Percentiles rank a stretch among this genome's conserved stretches.
phyloP scores from a whole-genome alignment of 2,888 invertebrate genomes.

The Rhaphigaster nebulosa region DNA sequence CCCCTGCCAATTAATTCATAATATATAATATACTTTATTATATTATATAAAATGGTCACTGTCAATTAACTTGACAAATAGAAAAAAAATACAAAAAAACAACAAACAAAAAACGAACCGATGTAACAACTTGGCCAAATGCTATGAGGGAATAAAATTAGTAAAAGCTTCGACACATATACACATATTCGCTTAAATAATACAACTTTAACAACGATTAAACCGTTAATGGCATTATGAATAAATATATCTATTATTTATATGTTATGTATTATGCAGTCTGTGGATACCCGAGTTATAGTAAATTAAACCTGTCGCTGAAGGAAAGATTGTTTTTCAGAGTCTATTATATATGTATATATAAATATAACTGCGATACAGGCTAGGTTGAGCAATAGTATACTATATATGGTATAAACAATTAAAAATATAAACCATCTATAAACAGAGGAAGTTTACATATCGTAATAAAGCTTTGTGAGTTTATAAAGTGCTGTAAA shows the following conservation, averaged over 20 bases:
- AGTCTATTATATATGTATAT: conserved; percentile 36
- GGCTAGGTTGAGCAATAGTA: conserved; percentile 59
- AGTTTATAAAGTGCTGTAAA: conserved; percentile 60
- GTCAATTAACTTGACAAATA: conserved; percentile 50
- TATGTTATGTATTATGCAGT: conserved; percentile 63
- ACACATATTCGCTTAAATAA: conserved; percentile 55
- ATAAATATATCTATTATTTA: conserved; percentile 64
- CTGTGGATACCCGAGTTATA: conserved; percentile 64
- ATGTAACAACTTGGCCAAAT: conserved; percentile 63
- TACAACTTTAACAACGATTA: conserved; percentile 58
- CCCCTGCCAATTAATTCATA: conserved; percentile 59
- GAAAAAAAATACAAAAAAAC: conserved; percentile 16
- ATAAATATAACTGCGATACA: conserved; percentile 56
- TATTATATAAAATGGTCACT: conserved; percentile 59
- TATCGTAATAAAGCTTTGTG: conserved; percentile 57
- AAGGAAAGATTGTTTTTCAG: conserved; percentile 64
- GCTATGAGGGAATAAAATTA: conserved; percentile 48
- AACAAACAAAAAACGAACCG: conserved; percentile 57
- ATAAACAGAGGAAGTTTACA: conserved; percentile 57
- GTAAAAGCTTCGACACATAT: conserved; percentile 62
- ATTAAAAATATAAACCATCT: conserved; percentile 58
- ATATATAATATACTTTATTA: conserved; percentile 62
- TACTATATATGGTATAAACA: conserved; percentile 59
- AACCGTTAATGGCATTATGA: conserved; percentile 63
- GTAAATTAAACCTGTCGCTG: conserved; percentile 64